phyloP scores from a whole-genome alignment of 2,113 vertebrate species.

The Ia io region DNA sequence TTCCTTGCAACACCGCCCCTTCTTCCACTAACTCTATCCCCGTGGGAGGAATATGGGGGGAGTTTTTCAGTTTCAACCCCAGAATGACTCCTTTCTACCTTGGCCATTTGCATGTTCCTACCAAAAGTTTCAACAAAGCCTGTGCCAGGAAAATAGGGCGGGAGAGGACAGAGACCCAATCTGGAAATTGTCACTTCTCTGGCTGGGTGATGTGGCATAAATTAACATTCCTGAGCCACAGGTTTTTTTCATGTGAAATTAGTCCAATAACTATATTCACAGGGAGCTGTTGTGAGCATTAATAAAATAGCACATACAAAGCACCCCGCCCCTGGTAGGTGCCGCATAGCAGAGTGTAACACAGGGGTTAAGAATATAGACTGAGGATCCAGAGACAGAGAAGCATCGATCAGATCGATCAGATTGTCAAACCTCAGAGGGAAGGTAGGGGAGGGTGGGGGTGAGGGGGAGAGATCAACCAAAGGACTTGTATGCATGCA shows the following conservation, averaged over 20 bases:
- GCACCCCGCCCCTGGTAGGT: neutral
- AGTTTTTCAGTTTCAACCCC: neutral
- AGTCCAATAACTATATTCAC: neutral
- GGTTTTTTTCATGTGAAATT: neutral
- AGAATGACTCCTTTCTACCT: neutral
- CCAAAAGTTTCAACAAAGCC: neutral
- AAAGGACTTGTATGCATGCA: no score
- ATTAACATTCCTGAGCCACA: neutral
- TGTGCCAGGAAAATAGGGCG: neutral
- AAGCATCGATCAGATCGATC: no score
- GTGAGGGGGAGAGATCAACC: no score
- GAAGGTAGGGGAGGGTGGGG: no score
- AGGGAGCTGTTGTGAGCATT: neutral
- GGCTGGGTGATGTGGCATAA: neutral
- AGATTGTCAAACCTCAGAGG: no score
- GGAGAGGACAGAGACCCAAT: neutral
- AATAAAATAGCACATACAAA: neutral
- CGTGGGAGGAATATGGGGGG: neutral
- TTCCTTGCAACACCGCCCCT: neutral
- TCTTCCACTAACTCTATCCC: neutral
- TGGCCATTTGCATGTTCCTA: neutral
- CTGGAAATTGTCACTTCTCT: neutral
- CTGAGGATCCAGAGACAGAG: no score
- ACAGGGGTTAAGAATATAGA: neutral
- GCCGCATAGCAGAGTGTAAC: no score